Base-by-base conservation (phyloP, 1,140 invertebrate genomes). In the Tetragnatha versicolor region DNA sequence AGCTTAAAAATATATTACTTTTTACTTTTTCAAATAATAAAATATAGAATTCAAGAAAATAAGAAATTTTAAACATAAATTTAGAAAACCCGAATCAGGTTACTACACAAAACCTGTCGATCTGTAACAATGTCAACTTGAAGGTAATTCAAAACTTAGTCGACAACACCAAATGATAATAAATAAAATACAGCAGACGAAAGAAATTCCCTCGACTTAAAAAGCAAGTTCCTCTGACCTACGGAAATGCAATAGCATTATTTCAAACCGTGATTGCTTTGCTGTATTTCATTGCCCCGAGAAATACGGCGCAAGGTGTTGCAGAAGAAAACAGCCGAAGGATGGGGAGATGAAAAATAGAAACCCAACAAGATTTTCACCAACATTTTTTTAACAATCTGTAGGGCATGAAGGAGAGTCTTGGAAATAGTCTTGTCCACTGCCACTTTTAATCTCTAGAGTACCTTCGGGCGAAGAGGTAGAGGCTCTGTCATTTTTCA, bases 161-260 rank as follows among this genome's bases (percentile, higher is more conserved):
- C n/a, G n/a, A n/a, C n/a, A n/a, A n/a, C n/a, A n/a, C n/a, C n/a
- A n/a, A n/a, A n/a, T n/a, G n/a, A n/a, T n/a, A n/a, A n/a, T n/a
- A n/a, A n/a, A n/a, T n/a, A n/a, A n/a, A n/a, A n/a, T n/a, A n/a
- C n/a, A n/a, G n/a, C n/a, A n/a, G n/a, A n/a, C n/a, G n/a, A n/a
- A n/a, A n/a, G n/a, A n/a, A n/a, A n/a, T n/a, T n/a, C n/a, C 31
- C 42, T 6, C 27, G 42, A 12, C 22, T 66, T 66, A 66, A 66
- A 29, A 29, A 29, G 63, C 10, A n/a, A n/a, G n/a, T n/a, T n/a
- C n/a, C n/a, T n/a, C n/a, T n/a, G n/a, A n/a, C n/a, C n/a, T n/a
- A n/a, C n/a, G n/a, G n/a, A n/a, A n/a, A n/a, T n/a, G 22, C 37
- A 66, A 47, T 45, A 66, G 63, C 42, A 66, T 66, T 66, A 66